Percentiles rank a stretch among this genome's conserved stretches.
These are phyloP conservation scores for Callorhinus ursinus DNA, from an alignment of 2,113 vertebrate species.

Conservation along the genomic window DNA sequence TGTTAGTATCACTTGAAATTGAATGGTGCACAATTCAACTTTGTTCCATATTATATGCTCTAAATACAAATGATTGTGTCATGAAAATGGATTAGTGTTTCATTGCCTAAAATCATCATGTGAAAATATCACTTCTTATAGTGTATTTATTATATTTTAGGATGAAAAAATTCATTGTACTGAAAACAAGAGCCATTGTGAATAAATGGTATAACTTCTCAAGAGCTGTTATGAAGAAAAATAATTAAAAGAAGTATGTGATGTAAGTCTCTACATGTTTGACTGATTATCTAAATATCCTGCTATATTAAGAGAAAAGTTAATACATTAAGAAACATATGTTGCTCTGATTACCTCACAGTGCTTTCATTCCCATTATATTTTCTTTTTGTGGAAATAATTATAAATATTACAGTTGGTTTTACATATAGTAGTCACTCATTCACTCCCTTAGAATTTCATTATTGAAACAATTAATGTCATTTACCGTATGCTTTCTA, in stretches of 20 bases:
- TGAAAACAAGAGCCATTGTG: neutral
- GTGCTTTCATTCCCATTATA: neutral
- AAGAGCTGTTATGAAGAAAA: neutral
- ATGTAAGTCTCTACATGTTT: neutral
- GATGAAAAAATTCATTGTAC: neutral
- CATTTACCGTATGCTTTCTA: neutral
- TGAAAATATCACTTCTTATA: neutral
- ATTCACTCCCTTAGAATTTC: neutral
- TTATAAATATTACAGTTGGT: neutral
- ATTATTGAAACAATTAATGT: neutral
- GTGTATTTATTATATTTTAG: neutral
- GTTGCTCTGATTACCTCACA: neutral
- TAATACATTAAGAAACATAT: neutral
- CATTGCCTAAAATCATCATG: neutral
- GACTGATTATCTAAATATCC: neutral
- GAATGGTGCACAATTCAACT: neutral
- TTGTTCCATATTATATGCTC: neutral
- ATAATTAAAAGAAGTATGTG: neutral
- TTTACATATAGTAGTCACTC: neutral
- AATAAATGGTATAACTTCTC: neutral
- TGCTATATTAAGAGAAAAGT: neutral
- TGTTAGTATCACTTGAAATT: neutral
- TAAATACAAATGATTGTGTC: neutral
- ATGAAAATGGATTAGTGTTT: neutral
- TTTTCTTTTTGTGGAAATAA: constrained; percentile 22